Conservation (phyloP, 1,140 invertebrate genomes). For the Polyergus mexicanus region DNA sequence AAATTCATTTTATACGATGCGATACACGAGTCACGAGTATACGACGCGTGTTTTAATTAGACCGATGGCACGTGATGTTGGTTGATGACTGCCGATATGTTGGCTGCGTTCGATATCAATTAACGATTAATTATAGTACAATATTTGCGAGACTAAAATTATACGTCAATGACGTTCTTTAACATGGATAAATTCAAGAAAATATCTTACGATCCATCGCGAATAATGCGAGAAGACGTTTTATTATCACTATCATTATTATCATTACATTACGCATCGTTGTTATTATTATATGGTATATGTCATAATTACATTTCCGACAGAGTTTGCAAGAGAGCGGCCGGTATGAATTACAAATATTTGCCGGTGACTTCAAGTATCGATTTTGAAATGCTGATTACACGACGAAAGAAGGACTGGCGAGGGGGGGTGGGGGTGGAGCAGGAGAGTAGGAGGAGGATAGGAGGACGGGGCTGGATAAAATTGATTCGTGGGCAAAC, state of each 20-base stretch:
- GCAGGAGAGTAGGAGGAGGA: too few relatives aligned
- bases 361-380: conserved; percentile 24
- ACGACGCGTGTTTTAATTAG: conserved; percentile 31
- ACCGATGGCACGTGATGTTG: not conserved
- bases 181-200: not conserved
- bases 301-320: not conserved
- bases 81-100: not conserved
- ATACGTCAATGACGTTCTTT: not conserved
- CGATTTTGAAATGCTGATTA: conserved; percentile 41
- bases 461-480: not conserved
- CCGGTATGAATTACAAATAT: conserved; percentile 27
- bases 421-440: too few relatives aligned
- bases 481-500: conserved; percentile 43
- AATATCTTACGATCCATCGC: not conserved
- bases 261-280: not conserved
- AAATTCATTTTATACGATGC: not conserved
- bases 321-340: not conserved
- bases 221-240: not conserved
- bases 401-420: not conserved
- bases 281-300: not conserved
- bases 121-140: conserved; percentile 18
- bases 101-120: conserved; percentile 15
- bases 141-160: not conserved
- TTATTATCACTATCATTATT: not conserved
- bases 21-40: not conserved